A percentile compares a stretch with the other conserved stretches of the same genome.
phyloP scores from a whole-genome alignment of 2,113 vertebrate species.

The Corydoras maculifer region DNA sequence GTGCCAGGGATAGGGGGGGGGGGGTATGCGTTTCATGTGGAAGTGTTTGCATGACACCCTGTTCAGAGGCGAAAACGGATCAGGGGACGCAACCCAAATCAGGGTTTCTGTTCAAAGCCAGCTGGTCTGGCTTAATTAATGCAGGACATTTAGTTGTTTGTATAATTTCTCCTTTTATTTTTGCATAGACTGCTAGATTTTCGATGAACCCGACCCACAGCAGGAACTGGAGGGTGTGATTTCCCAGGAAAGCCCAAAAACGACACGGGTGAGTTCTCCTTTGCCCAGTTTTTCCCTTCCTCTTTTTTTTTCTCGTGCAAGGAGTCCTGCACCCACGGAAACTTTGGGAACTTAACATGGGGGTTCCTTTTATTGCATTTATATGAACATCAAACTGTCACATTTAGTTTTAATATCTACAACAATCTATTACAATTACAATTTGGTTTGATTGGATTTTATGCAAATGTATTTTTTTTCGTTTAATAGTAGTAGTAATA shows the following conservation, averaged over 20 bases:
- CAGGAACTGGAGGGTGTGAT: constrained; percentile 87
- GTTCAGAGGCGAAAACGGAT: constrained; percentile 79
- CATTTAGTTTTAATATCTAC: no score
- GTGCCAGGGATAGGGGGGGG: constrained; percentile 39
- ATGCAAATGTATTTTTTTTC: no score
- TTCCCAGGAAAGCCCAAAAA: constrained; percentile 88
- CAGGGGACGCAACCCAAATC: constrained; percentile 78
- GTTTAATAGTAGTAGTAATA: no score
- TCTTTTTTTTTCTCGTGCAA: neutral
- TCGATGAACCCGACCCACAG: constrained; percentile 81
- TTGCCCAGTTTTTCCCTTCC: constrained; percentile 46
- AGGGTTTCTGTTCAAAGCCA: constrained; percentile 97
- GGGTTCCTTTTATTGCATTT: no score
- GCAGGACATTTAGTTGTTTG: constrained; percentile 62
- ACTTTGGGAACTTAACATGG: constrained; percentile 12
- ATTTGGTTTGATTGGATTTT: no score
- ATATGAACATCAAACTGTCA: no score
- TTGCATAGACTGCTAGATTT: constrained; percentile 64
- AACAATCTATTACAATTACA: no score
- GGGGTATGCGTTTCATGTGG: constrained; percentile 63
- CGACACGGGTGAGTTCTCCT: constrained; percentile 88
- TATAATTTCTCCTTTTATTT: constrained; percentile 58
- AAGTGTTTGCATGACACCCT: constrained; percentile 66
- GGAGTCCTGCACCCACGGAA: constrained; percentile 42
- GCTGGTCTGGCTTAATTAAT: constrained; percentile 98